Conservation (phyloP, 64 coral and sea anemone genomes). For the Orbicella faveolata region DNA sequence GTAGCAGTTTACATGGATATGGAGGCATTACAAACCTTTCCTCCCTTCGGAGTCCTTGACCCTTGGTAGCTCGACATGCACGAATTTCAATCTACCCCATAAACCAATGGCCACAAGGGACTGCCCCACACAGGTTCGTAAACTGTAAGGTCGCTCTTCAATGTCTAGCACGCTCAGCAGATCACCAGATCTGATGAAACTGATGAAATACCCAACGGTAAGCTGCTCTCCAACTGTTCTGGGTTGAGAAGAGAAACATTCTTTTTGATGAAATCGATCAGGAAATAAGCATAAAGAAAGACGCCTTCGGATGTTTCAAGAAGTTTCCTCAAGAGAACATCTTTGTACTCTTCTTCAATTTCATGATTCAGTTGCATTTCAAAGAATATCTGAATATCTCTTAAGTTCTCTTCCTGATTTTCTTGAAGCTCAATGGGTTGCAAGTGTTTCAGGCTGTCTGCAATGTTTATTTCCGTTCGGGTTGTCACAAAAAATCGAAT, state of each 20-base stretch:
- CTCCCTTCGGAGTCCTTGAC: not conserved
- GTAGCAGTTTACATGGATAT: not conserved
- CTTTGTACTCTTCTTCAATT: not conserved
- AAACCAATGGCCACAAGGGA: constrained; percentile 17
- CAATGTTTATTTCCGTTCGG: constrained; percentile 11
- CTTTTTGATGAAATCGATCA: not conserved
- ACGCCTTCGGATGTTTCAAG: constrained; percentile 13
- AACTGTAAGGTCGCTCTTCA: not conserved
- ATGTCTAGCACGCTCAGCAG: not conserved
- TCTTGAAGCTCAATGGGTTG: not conserved
- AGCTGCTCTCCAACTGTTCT: not conserved
- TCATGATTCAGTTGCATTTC: not conserved
- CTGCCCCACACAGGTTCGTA: not conserved
- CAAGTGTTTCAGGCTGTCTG: not conserved
- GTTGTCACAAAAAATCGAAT: constrained; percentile 21
- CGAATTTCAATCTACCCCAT: not conserved
- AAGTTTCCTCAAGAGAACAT: not conserved
- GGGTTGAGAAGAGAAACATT: not conserved
- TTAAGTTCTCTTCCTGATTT: not conserved
- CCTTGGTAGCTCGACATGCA: not conserved
- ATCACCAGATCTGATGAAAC: constrained; percentile 1
- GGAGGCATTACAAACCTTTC: not conserved
- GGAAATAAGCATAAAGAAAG: constrained; percentile 21
- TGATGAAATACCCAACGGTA: not conserved
- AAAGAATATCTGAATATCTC: constrained; percentile 9